A percentile compares a stretch with the other conserved stretches of the same genome.
Evolutionary conservation across 2,113 vertebrate genomes (phyloP).

Genomic region (Centropus bengalensis): DNA sequence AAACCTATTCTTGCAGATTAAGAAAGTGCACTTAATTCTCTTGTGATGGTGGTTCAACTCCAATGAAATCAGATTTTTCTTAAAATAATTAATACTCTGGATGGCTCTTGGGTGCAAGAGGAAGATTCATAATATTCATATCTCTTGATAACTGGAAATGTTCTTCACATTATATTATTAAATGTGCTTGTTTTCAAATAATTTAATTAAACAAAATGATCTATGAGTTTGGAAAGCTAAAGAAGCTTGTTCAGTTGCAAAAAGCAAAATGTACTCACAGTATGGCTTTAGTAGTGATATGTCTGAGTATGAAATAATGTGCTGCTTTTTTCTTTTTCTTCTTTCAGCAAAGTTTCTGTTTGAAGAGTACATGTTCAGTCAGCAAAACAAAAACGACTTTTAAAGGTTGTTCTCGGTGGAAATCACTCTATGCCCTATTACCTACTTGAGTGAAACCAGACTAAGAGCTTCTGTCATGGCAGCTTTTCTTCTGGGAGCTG

Average conservation of each 20-base stretch:
- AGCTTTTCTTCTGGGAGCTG: slow-evolving; percentile 83
- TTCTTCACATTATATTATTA: background rate
- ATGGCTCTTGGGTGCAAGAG: background rate
- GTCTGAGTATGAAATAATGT: slow-evolving; percentile 13
- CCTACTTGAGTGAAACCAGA: slow-evolving; percentile 80
- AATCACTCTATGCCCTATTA: slow-evolving; percentile 73
- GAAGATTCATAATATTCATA: background rate
- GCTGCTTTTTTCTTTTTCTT: slow-evolving; percentile 4
- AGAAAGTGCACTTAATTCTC: background rate
- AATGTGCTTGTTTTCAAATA: background rate
- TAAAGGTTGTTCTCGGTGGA: slow-evolving; percentile 69
- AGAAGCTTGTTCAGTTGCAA: background rate
- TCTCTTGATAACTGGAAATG: background rate
- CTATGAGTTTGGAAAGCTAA: background rate
- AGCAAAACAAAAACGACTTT: slow-evolving; percentile 53
- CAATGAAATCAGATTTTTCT: background rate
- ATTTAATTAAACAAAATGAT: background rate
- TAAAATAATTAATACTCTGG: background rate
- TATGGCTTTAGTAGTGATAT: background rate
- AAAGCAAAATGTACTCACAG: background rate
- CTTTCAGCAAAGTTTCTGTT: slow-evolving; percentile 52
- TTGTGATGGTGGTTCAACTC: background rate
- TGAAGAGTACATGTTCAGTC: background rate
- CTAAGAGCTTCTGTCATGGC: slow-evolving; percentile 87
- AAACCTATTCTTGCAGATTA: background rate